A percentile compares a stretch with the other conserved stretches of the same genome.
Conservation (phyloP, 2,113 vertebrate species). For the Oryctolagus cuniculus region DNA sequence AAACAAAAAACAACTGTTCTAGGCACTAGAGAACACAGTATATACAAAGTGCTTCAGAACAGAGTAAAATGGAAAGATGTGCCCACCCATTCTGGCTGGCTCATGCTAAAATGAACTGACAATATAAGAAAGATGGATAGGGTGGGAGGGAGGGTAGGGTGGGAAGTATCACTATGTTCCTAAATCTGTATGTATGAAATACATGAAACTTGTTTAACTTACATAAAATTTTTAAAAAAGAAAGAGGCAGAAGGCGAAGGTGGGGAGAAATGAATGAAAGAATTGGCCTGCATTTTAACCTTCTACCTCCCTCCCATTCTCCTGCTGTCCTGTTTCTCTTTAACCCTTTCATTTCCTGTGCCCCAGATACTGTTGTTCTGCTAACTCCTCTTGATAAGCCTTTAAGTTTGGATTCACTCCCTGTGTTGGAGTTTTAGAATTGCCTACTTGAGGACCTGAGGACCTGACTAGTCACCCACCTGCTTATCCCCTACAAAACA, state of each 20-base stretch:
- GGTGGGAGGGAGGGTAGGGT: too few species aligned
- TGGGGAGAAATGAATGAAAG: too few species aligned
- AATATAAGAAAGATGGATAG: neutral
- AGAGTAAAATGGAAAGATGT: constrained; percentile 30
- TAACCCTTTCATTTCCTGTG: neutral
- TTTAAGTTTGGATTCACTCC: neutral
- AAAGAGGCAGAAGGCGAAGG: too few species aligned
- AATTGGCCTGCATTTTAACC: neutral
- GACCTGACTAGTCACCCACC: neutral
- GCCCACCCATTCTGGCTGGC: neutral
- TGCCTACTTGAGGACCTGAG: neutral
- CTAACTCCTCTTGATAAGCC: neutral
- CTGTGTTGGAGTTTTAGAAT: neutral
- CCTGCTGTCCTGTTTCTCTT: neutral
- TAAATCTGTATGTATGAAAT: too few species aligned
- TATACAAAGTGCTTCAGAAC: neutral
- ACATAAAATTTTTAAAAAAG: too few species aligned
- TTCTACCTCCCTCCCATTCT: neutral
- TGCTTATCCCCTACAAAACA: neutral
- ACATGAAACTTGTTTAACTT: too few species aligned
- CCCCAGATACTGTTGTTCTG: neutral
- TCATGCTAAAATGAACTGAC: constrained; percentile 15
- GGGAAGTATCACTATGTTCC: too few species aligned
- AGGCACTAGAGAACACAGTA: neutral
- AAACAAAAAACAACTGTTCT: neutral